phyloP scores from a whole-genome alignment of 2,113 vertebrate species.

The Uropsilus gracilis region DNA sequence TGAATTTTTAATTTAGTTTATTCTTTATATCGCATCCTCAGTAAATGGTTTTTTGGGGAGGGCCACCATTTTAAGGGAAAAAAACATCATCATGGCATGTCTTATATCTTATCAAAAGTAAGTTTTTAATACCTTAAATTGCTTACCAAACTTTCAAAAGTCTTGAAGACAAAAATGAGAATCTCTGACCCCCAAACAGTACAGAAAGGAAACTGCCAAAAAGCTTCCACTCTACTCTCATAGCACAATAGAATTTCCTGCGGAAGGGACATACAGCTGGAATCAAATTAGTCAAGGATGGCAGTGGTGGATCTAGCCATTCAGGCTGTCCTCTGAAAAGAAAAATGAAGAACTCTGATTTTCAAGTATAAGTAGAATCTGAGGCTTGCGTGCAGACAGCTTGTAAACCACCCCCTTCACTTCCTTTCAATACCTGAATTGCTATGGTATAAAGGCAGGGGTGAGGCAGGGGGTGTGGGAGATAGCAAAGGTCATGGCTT shows the following conservation, averaged over 20 bases:
- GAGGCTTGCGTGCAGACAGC: background rate
- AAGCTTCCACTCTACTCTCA: background rate
- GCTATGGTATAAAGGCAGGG: background rate
- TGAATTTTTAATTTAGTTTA: too few relatives aligned
- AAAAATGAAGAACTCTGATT: background rate
- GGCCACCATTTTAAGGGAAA: background rate
- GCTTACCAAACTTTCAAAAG: background rate
- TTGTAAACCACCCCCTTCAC: background rate
- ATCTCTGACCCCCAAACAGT: background rate
- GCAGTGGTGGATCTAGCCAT: background rate
- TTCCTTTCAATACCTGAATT: background rate
- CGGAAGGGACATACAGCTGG: background rate
- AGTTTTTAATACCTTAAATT: background rate
- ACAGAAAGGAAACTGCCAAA: background rate
- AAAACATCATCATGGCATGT: background rate
- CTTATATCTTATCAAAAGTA: background rate
- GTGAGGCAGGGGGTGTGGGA: background rate
- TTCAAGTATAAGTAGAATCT: background rate
- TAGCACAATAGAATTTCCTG: slow-evolving; percentile 25
- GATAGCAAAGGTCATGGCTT: background rate
- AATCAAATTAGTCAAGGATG: background rate
- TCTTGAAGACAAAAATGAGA: background rate
- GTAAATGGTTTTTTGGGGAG: too few relatives aligned
- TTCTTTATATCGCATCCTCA: too few relatives aligned
- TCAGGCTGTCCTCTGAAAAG: background rate